phyloP scores from a whole-genome alignment of 1,140 invertebrate genomes.

The Cyrtorhinus lividipennis region DNA sequence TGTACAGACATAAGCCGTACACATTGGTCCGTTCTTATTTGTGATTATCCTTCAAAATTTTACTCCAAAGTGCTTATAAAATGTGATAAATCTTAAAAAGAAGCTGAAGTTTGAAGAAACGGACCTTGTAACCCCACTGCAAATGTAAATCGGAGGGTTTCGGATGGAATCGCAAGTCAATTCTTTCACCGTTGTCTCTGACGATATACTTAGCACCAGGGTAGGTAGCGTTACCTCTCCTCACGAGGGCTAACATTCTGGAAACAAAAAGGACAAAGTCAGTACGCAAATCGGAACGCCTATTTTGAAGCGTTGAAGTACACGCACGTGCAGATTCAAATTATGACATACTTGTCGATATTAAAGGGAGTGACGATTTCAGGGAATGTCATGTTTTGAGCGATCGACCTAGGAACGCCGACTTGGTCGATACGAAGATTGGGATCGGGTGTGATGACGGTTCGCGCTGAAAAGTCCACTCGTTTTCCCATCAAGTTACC shows the following conservation, averaged over 20 bases:
- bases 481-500: constrained; percentile 99
- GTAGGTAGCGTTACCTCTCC: constrained; percentile 93
- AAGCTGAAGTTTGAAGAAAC: neutral
- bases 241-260: constrained; percentile 92
- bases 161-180: constrained; percentile 96
- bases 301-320: neutral
- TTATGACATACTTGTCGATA: constrained; percentile 57
- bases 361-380: constrained; percentile 99
- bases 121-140: constrained; percentile 83
- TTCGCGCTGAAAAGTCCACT: constrained; percentile 98
- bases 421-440: constrained; percentile 98
- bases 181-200: constrained; percentile 94
- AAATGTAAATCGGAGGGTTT: constrained; percentile 96
- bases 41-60: too few relatives aligned
- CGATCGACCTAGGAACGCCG: constrained; percentile 93
- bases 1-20: too few relatives aligned
- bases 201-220: constrained; percentile 99
- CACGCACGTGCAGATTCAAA: neutral
- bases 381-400: constrained; percentile 98
- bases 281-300: too few relatives aligned
- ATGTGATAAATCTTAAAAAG: too few relatives aligned
- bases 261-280: constrained; percentile 24
- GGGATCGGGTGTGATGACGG: constrained; percentile 98
- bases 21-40: too few relatives aligned
- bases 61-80: too few relatives aligned